Evolutionary conservation across 2,113 vertebrate genomes (phyloP).

Genomic region (Chascanopsetta lugubris): DNA sequence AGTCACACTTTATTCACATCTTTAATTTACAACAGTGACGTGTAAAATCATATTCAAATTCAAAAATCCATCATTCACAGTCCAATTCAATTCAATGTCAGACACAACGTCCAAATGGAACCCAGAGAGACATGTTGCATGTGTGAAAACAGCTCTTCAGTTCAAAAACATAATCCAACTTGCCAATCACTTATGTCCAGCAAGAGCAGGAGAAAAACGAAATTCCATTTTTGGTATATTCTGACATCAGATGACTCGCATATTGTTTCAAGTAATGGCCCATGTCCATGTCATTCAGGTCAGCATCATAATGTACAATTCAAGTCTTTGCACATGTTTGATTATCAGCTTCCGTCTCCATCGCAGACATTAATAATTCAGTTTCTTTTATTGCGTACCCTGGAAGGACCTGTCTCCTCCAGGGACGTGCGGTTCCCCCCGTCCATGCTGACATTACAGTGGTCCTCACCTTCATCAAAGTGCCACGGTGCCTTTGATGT

Average conservation of each 20-base stretch:
- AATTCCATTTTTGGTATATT: background rate
- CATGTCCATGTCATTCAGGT: background rate
- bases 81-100: background rate
- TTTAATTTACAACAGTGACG: conserved; percentile 46
- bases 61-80: conserved; percentile 22
- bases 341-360: conserved; percentile 9
- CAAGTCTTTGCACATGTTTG: conserved; percentile 5
- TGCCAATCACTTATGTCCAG: background rate
- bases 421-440: conserved; percentile 1
- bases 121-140: too few relatives aligned
- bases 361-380: conserved; percentile 6
- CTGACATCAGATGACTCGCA: background rate
- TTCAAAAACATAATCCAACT: background rate
- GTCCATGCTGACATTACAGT: conserved; percentile 32
- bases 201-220: conserved; percentile 4
- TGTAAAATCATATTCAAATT: background rate
- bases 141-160: background rate
- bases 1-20: conserved; percentile 17
- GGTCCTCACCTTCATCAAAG: conserved; percentile 55
- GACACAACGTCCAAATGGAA: too few relatives aligned
- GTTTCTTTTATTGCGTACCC: conserved; percentile 8
- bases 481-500: conserved; percentile 35
- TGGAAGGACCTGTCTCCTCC: conserved; percentile 25
- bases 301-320: background rate
- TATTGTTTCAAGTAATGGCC: background rate